phyloP scores from a whole-genome alignment of 2,113 vertebrate genomes.

The Eira barbara region DNA sequence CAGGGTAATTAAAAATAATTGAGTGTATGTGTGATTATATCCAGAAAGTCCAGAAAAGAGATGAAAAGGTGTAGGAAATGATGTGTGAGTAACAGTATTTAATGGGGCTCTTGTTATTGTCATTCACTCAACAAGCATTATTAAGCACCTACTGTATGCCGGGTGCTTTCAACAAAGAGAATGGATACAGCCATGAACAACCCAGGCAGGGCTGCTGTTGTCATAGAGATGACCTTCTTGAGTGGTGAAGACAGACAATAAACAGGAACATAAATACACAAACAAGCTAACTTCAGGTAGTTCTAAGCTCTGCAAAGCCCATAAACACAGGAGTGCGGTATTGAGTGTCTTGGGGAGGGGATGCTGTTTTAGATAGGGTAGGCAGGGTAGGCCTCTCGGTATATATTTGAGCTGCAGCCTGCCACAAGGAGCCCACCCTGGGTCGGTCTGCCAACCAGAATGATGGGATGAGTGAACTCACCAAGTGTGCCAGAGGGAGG shows the following conservation, averaged over 20 bases:
- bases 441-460: background rate
- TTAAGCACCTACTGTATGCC: background rate
- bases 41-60: background rate
- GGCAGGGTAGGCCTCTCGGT: background rate
- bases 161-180: background rate
- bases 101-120: background rate
- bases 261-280: background rate
- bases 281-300: background rate
- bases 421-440: background rate
- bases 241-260: background rate
- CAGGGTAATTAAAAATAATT: slow-evolving; percentile 10
- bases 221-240: background rate
- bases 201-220: background rate
- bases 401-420: background rate
- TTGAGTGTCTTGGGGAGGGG: background rate
- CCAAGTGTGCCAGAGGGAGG: background rate
- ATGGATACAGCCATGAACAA: background rate
- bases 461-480: background rate
- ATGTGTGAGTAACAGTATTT: background rate
- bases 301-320: background rate
- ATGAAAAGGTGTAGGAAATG: background rate
- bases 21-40: background rate
- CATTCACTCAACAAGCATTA: background rate
- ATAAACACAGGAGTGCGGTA: background rate
- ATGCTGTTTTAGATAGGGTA: background rate